These are phyloP conservation scores for Ectropis grisescens DNA, from an alignment of 1,140 invertebrate species.

Conservation along the genomic window DNA sequence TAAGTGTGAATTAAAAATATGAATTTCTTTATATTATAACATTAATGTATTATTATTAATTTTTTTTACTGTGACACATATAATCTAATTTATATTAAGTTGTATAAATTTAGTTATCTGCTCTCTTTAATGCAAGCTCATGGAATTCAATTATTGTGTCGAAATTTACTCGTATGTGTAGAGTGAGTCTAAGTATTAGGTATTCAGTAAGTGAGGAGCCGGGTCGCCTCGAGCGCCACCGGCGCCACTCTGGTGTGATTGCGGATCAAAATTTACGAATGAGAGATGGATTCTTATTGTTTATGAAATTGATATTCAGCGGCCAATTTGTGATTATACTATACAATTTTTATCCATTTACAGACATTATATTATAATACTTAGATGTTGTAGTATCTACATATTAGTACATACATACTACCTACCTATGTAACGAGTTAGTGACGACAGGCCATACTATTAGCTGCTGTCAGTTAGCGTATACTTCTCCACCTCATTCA, in stretches of 20 bases:
- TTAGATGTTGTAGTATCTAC: slow-evolving; percentile 46
- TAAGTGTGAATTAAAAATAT: slow-evolving; percentile 37
- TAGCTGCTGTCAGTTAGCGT: slow-evolving; percentile 24
- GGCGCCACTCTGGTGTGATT: too few species aligned
- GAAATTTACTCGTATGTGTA: slow-evolving; percentile 19
- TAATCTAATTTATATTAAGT: slow-evolving; percentile 42
- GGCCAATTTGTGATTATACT: slow-evolving; percentile 60
- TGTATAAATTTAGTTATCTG: slow-evolving; percentile 55
- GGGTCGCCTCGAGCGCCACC: too few species aligned
- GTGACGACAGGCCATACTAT: slow-evolving; percentile 24
- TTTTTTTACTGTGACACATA: slow-evolving; percentile 27
- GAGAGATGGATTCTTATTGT: too few species aligned
- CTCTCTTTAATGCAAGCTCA: slow-evolving; percentile 45
- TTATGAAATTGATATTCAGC: slow-evolving; percentile 41
- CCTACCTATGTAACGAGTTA: slow-evolving; percentile 51
- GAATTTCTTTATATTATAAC: slow-evolving; percentile 40
- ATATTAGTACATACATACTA: too few species aligned
- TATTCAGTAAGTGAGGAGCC: too few species aligned
- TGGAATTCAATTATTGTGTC: slow-evolving; percentile 22
- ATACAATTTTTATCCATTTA: slow-evolving; percentile 64
- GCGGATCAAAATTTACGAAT: too few species aligned
- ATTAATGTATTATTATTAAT: too few species aligned
- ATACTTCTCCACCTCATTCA: slow-evolving; percentile 38
- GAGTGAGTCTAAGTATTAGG: slow-evolving; percentile 1
- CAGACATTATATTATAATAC: slow-evolving; percentile 50